These are phyloP conservation scores for Oxystoma pomonae DNA, from an alignment of 2,888 invertebrate genomes.

Conservation along the genomic window DNA sequence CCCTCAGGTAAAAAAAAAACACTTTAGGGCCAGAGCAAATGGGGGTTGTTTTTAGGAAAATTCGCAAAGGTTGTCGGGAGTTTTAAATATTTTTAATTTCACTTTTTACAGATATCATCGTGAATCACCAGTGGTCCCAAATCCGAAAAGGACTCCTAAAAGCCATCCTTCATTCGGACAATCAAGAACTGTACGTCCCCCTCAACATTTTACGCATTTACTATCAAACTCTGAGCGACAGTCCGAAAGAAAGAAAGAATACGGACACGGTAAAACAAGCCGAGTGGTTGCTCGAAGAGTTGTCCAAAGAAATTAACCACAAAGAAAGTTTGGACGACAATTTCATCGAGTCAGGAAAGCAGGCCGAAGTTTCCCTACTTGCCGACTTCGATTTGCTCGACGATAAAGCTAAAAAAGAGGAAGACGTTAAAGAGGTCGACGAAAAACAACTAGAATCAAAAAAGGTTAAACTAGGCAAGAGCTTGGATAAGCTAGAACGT, in stretches of 20 bases:
- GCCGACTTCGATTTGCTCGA: constrained; percentile 28
- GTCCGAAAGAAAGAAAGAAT: constrained; percentile 30
- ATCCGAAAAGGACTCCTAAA: constrained; percentile 42
- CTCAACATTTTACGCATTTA: constrained; percentile 43
- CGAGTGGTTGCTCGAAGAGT: constrained; percentile 43
- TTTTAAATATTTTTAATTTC: no score
- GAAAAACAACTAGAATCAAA: constrained; percentile 11
- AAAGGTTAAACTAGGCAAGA: constrained; percentile 11
- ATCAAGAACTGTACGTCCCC: constrained; percentile 41
- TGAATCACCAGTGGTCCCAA: constrained; percentile 42
- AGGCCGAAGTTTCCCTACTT: constrained; percentile 23
- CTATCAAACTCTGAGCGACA: constrained; percentile 42
- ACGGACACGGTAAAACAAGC: constrained; percentile 40
- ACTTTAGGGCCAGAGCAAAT: no score
- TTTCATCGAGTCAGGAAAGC: constrained; percentile 32
- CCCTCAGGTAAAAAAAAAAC: no score
- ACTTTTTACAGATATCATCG: constrained; percentile 20
- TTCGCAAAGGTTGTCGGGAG: no score
- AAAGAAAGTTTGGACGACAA: constrained; percentile 37
- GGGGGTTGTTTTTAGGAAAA: no score
- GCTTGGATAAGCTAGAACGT: constrained; percentile 26
- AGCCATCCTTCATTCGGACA: constrained; percentile 40
- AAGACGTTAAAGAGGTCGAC: constrained; percentile 11
- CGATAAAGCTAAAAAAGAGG: constrained; percentile 12
- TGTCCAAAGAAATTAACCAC: constrained; percentile 38